Conservation (phyloP, 2,113 vertebrate species). For the Phyllostomus hastatus region DNA sequence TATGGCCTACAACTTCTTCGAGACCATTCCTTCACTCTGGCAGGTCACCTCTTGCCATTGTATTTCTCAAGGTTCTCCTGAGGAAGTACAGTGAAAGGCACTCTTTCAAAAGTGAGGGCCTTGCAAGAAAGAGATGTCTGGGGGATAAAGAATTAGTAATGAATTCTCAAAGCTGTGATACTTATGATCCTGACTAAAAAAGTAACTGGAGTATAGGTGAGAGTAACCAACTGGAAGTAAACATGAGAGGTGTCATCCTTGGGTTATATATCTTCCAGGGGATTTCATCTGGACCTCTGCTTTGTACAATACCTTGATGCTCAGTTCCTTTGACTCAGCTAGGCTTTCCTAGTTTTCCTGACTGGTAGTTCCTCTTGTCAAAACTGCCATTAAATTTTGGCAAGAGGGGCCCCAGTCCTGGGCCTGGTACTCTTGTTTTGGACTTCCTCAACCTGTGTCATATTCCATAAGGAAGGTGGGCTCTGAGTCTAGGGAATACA, state of each 20-base stretch:
- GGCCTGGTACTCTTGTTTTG: background rate
- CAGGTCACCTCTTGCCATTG: background rate
- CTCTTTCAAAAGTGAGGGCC: background rate
- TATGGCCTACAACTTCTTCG: background rate
- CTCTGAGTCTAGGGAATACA: background rate
- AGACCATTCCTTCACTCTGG: background rate
- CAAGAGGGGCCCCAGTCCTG: background rate
- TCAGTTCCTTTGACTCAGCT: background rate
- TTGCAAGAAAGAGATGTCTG: background rate
- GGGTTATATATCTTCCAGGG: background rate
- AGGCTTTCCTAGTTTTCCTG: background rate
- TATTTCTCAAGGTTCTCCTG: background rate
- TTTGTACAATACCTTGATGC: background rate
- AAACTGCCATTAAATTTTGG: background rate
- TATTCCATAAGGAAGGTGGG: background rate
- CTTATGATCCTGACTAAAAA: background rate
- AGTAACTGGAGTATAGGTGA: background rate
- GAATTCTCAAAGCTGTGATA: background rate
- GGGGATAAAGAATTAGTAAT: background rate
- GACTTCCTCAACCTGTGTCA: background rate
- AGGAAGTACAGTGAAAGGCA: background rate
- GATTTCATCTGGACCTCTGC: background rate
- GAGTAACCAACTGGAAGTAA: background rate
- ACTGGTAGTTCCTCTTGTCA: background rate
- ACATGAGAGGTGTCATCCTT: background rate